Evolutionary conservation across 1,140 invertebrate species (phyloP), one percentile per base, ranked within the genome.

Genomic region (Pinna nobilis): DNA sequence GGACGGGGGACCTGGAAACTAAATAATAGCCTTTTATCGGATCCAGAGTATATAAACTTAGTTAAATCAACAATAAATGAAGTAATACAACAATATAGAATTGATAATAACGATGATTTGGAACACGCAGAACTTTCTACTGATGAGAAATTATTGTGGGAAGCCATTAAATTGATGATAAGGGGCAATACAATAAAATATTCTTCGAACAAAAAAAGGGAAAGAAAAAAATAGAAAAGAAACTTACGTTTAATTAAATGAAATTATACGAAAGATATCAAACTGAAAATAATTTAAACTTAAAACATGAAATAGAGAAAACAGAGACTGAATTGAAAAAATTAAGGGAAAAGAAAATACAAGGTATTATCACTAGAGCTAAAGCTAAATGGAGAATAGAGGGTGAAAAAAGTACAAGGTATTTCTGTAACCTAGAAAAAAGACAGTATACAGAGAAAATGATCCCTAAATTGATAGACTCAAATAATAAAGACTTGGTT

Each of bases 361-460:
- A 53, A 11, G 65, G 72, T 9, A 49, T 55, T 1, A 49, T 74
- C 9, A 41, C 44, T 2, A 74, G 65, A 25, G 23, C 65, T 20
- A 63, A 64, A 47, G 59, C 47, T 32, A 61, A 25, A 44, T 68
- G 65, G 55, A 60, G 41, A 53, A 51, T 33, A n/a, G 59, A 71
- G 64, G 69, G 69, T 6, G 69, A 71, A 51, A 49, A 49, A 20
- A 32, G 32, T 11, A 63, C 77, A 9, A 71, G 37, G 20, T 79
- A 64, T 51, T 79, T 76, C 50, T 72, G 66, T 18, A 49, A 37
- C 6, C 28, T 55, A 35, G 74, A 76, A 51, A 65, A 20, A 63
- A 4, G 69, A 47, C 6, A 71, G 30, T 71, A 39, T 64, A 30
- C 9, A 6, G 50, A 55, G 13, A 71, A 71, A 47, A 53, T 47